These are phyloP conservation scores for Hylaeus volcanicus DNA, from an alignment of 1,140 invertebrate species.

Conservation along the genomic window DNA sequence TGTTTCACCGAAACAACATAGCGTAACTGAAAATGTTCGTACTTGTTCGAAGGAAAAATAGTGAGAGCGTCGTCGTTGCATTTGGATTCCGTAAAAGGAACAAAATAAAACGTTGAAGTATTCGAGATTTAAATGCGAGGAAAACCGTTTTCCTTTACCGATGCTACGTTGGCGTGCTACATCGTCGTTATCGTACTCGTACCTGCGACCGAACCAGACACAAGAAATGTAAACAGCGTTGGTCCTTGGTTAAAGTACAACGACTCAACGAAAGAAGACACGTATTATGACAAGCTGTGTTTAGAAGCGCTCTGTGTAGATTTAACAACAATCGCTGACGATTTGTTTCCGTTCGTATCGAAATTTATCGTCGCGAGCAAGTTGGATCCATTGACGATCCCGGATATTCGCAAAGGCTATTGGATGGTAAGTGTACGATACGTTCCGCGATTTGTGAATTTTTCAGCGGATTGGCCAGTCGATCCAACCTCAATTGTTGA, in stretches of 20 bases:
- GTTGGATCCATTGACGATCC: slow-evolving; percentile 24
- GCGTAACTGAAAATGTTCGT: too few species aligned
- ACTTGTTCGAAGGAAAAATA: too few species aligned
- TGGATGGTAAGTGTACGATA: slow-evolving; percentile 6
- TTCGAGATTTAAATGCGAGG: neutral
- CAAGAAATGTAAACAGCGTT: neutral
- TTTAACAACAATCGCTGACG: neutral
- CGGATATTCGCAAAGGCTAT: neutral
- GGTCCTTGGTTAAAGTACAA: too few species aligned
- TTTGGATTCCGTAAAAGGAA: too few species aligned
- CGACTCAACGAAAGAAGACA: neutral
- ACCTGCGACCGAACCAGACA: neutral
- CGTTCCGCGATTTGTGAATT: neutral
- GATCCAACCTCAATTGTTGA: too few species aligned
- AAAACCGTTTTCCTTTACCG: neutral
- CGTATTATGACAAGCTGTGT: neutral
- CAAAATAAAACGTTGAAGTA: neutral
- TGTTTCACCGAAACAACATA: too few species aligned
- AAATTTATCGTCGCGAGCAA: neutral
- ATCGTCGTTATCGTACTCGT: neutral
- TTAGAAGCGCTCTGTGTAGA: neutral
- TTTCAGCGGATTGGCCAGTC: neutral
- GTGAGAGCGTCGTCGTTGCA: too few species aligned
- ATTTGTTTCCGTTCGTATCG: neutral
- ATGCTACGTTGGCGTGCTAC: neutral